Evolutionary conservation across 2,797 vertebrate species (phyloP).

Genomic region (Ceyx erithaca): DNA sequence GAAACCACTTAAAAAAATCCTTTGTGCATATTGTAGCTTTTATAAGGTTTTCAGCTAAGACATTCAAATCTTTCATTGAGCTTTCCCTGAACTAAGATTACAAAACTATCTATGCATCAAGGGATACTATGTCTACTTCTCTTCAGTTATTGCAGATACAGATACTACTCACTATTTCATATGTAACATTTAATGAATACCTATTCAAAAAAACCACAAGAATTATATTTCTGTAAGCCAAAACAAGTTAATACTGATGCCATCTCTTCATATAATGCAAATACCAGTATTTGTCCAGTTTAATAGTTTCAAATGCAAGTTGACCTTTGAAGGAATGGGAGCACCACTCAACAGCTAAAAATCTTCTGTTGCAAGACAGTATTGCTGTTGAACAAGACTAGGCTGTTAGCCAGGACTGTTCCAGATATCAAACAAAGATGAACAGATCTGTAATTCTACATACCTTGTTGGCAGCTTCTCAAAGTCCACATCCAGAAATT

Average conservation of each 20-base stretch:
- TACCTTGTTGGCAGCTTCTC: slow-evolving; percentile 96
- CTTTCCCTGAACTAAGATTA: background rate
- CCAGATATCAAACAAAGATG: background rate
- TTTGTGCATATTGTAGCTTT: background rate
- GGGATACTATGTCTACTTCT: background rate
- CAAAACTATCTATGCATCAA: background rate
- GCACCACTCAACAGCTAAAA: background rate
- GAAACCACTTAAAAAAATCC: background rate
- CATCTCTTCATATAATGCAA: background rate
- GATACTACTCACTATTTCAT: background rate
- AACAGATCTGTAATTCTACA: slow-evolving; percentile 48
- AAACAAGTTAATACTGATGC: background rate
- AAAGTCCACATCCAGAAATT: slow-evolving; percentile 95
- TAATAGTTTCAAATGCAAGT: background rate
- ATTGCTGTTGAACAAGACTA: background rate
- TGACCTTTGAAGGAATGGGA: slow-evolving; percentile 1
- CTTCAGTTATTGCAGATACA: background rate
- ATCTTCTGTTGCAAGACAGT: background rate
- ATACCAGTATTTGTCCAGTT: slow-evolving; percentile 14
- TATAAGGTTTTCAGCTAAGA: background rate
- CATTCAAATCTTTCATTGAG: background rate
- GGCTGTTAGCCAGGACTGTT: background rate
- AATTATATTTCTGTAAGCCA: background rate
- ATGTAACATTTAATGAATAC: background rate
- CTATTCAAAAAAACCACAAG: background rate